Evolutionary conservation across 2,113 vertebrate species (phyloP), one percentile per base, ranked within the genome.

Genomic region (Cranoglanis bouderius): DNA sequence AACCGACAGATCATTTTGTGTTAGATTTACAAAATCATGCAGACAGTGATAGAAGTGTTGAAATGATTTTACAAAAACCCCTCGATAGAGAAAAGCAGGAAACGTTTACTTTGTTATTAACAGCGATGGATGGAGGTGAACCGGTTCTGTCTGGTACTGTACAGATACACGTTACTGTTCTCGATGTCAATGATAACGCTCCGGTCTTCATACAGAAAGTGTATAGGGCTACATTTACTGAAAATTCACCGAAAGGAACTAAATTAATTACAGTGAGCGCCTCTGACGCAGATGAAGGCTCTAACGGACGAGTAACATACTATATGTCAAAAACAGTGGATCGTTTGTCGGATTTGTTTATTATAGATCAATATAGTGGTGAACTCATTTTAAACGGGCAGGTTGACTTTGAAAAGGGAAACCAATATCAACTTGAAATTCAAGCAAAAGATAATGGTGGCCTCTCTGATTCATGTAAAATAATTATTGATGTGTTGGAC

Each of bases 391-490:
- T 95, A 1, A 87, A n/a, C 38, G 94, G 91, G 0, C 19, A 57
- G 0, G 67, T 96, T 8, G 95, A 97, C 86, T 97, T 94, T 12
- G 96, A 97, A 89, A 91, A 92, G 53, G 43, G 51, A 12, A 96
- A 87, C 40, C 92, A 92, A 43, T 95, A 95, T 0, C 94, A 94
- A 82, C 89, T 92, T 0, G 94, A 0, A 24, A 84, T 97, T 83
- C 94, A 96, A 91, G 95, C 94, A 1, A 96, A 93, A 84, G 96
- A 96, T 0, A 92, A 95, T 0, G 96, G 95, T 0, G 94, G 95
- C 0, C 89, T 96, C 4, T 90, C 67, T 0, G 88, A 93, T 0
- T 93, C 96, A 0, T 91, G 92, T 85, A 95, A 96, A 86, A 89
- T 96, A 7, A 75, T 94, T 21, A 77, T 97, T 86, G 93, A 96